These are phyloP conservation scores for Otocyon megalotis DNA, from an alignment of 2,113 vertebrate species.

Conservation along the genomic window DNA sequence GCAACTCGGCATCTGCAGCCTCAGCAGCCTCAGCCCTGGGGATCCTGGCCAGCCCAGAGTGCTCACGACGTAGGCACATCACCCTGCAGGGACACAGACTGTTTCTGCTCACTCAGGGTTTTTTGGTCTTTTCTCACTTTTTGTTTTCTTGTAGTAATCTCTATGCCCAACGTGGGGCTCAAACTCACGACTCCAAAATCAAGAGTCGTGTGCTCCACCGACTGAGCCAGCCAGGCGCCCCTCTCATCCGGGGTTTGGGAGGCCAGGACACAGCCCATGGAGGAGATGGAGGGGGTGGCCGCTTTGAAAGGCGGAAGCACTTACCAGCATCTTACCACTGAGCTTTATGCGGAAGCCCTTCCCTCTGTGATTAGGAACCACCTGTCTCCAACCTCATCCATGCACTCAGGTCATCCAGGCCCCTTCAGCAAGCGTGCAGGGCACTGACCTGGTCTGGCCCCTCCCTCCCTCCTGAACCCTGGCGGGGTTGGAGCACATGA, in stretches of 20 bases:
- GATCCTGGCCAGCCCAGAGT: background rate
- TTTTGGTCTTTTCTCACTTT: background rate
- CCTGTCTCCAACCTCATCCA: background rate
- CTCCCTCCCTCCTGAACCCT: background rate
- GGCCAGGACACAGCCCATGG: background rate
- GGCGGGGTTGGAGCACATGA: background rate
- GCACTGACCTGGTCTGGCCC: fast-evolving
- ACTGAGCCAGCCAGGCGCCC: background rate
- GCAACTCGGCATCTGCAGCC: background rate
- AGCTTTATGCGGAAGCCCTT: fast-evolving
- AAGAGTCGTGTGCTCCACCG: background rate
- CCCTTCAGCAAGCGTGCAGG: too few species aligned
- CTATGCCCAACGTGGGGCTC: background rate
- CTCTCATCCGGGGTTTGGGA: background rate
- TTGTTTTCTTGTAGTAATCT: background rate
- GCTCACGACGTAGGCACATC: background rate
- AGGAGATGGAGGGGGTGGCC: fast-evolving
- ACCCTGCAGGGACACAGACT: background rate
- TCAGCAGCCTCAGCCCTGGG: background rate
- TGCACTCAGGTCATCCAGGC: background rate
- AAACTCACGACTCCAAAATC: background rate
- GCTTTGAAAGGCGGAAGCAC: background rate
- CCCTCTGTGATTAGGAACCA: background rate
- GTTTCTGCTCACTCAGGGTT: background rate
- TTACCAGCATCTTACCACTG: background rate